phyloP scores from a whole-genome alignment of 2,797 vertebrate genomes.

The Neostethus bicornis region DNA sequence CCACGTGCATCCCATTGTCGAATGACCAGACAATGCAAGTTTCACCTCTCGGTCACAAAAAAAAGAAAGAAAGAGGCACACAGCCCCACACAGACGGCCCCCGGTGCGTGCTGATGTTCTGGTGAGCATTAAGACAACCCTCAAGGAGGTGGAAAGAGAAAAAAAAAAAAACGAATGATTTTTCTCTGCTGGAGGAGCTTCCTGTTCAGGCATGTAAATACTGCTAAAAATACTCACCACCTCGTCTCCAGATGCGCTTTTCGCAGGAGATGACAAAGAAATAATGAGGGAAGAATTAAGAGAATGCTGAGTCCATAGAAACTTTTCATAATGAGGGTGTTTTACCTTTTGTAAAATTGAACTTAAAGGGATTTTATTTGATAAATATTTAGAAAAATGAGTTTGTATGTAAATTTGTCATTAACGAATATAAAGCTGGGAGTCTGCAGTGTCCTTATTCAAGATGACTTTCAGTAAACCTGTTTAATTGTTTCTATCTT shows the following conservation, averaged over 20 bases:
- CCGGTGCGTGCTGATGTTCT: slow-evolving; percentile 56
- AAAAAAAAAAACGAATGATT: slow-evolving; percentile 51
- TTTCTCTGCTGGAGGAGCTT: slow-evolving; percentile 72
- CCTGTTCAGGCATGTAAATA: slow-evolving; percentile 72
- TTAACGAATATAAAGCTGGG: slow-evolving; percentile 16
- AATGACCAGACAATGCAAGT: slow-evolving; percentile 40
- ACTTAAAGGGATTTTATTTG: slow-evolving; percentile 14
- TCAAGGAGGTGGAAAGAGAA: slow-evolving; percentile 32
- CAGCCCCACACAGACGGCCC: slow-evolving; percentile 30
- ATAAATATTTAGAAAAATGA: slow-evolving; percentile 7
- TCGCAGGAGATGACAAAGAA: slow-evolving; percentile 51
- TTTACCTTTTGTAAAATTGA: slow-evolving; percentile 8
- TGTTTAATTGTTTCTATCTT: slow-evolving; percentile 22
- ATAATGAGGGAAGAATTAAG: slow-evolving; percentile 17
- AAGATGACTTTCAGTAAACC: slow-evolving; percentile 19
- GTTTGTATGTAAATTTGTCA: not conserved
- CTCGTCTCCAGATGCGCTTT: slow-evolving; percentile 75
- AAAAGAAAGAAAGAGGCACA: no score
- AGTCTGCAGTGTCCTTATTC: slow-evolving; percentile 12
- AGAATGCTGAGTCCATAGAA: slow-evolving; percentile 15
- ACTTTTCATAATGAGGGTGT: not conserved
- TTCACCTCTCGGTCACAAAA: slow-evolving; percentile 52
- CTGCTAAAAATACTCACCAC: slow-evolving; percentile 80
- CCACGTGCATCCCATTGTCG: slow-evolving; percentile 61
- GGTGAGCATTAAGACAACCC: slow-evolving; percentile 64